Conservation (phyloP, 2,888 invertebrate genomes). For the Sesia apiformis region DNA sequence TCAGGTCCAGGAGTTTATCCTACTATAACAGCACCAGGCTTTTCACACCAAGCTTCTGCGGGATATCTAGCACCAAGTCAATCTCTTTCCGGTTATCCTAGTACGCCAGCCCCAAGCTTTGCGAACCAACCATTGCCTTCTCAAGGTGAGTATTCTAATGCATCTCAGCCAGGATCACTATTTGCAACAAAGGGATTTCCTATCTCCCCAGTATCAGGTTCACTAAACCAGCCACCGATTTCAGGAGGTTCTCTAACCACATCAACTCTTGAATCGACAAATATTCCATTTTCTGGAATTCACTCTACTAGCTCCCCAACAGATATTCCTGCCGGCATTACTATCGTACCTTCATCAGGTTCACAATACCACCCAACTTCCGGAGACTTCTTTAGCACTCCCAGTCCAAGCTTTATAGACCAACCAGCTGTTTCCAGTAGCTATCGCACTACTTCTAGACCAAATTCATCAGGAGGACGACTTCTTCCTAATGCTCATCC, state of each 20-base stretch:
- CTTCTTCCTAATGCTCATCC: no score
- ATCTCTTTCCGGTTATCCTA: background rate
- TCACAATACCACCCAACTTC: background rate
- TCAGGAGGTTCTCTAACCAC: background rate
- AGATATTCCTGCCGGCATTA: background rate
- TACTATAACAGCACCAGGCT: constrained; percentile 1
- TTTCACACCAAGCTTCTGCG: background rate
- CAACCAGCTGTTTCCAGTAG: no score
- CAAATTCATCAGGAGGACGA: no score
- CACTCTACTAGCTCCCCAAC: background rate
- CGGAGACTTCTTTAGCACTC: no score
- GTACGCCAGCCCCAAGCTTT: background rate
- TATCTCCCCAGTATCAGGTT: background rate
- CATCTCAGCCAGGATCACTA: no score
- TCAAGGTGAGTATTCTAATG: background rate
- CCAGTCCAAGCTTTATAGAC: no score
- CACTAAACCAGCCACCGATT: no score
- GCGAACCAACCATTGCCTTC: background rate
- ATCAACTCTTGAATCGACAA: background rate
- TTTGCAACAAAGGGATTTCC: no score
- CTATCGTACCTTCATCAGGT: background rate
- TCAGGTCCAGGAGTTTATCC: background rate
- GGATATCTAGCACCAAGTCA: background rate
- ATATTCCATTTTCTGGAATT: background rate
- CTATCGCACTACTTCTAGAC: no score